phyloP scores from a whole-genome alignment of 2,113 vertebrate genomes.

The Columba livia region DNA sequence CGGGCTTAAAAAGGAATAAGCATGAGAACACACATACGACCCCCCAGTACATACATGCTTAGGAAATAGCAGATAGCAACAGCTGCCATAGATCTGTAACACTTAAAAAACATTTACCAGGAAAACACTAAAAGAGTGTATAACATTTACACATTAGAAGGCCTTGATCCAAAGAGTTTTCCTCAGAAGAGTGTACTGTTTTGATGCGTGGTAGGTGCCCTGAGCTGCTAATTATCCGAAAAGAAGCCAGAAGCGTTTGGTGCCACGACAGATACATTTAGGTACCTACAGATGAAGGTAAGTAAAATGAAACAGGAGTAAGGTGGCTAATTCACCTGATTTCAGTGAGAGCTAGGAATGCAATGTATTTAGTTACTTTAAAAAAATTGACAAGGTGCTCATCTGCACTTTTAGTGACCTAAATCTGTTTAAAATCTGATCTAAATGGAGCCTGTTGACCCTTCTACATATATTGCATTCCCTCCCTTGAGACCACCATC shows the following conservation, averaged over 20 bases:
- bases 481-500: not conserved
- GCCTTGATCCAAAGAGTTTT: not conserved
- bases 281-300: not conserved
- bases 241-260: not conserved
- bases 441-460: not conserved
- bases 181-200: not conserved
- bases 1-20: not conserved
- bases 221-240: not conserved
- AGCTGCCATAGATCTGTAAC: conserved; percentile 21
- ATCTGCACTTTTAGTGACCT: not conserved
- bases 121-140: conserved; percentile 12
- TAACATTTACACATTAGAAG: not conserved
- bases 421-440: not conserved
- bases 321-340: not conserved
- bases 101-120: conserved; percentile 23
- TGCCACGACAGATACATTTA: not conserved
- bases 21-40: conserved; percentile 5
- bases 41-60: not conserved
- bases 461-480: not conserved
- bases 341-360: not conserved
- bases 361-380: not conserved
- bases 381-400: not conserved
- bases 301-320: not conserved
- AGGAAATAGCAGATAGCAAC: conserved; percentile 8
- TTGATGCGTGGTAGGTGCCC: not conserved